Evolutionary conservation across 1,140 invertebrate genomes (phyloP), one percentile per base, ranked within the genome.

Genomic region (Trachymyrmex septentrionalis): DNA sequence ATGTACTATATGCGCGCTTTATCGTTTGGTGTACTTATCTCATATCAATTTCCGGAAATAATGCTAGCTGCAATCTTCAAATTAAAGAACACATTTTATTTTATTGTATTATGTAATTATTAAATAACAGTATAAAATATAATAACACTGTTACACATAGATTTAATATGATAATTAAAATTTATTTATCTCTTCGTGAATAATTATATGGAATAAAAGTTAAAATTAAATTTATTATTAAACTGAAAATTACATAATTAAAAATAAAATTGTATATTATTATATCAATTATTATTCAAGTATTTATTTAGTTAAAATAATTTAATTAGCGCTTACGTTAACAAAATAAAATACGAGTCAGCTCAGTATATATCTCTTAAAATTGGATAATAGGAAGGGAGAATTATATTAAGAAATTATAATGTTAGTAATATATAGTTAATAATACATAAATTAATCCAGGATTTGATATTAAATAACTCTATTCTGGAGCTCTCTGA

Each of bases 381-480:
- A 12, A 4, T 1, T 4, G 7, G 14, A 53, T 5, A 34, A 1
- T 57, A 34, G 2, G 50, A 5, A 66, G 10, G 38, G 5, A 16
- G 21, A 69, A 69, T 69, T 50, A 44, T 80, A 14, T 69, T 57
- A 57, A 55, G 66, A 57, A 71, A 71, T 71, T 78, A 78, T 50
- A 3, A 30, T 21, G 14, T 78, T 71, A 55, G 24, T 73, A 30
- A 73, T 48, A 61, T 7, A 38, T 64, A 77, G 27, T 73, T 76
- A 61, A 50, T 50, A 9, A 67, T 55, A 38, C 4, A 55, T 38
- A 27, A 1, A 14, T 59, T 82, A 73, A 82, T 82, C 24, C 38
- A 30, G 69, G 7, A 21, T 73, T 75, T 61, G 19, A 84, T 75
- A 84, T 61, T 84, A 61, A 61, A 75, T 73, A 61, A 75, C 80